Evolutionary conservation across 2,113 vertebrate genomes (phyloP).

Genomic region (Pycnonotus jocosus): DNA sequence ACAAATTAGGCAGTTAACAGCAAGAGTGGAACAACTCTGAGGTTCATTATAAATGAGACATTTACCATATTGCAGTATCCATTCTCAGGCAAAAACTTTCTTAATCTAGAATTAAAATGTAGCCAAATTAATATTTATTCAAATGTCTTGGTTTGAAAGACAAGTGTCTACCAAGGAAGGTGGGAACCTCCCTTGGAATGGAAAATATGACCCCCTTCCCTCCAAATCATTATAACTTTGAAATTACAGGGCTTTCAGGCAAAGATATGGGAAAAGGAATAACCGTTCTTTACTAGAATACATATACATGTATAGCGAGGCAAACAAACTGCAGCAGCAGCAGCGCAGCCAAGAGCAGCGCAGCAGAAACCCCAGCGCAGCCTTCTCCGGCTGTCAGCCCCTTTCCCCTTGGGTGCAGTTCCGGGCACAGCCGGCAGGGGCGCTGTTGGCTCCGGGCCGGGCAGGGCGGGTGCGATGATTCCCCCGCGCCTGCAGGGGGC

Average conservation of each 20-base stretch:
- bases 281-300: background rate
- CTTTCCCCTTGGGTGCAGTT: background rate
- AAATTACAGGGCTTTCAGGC: background rate
- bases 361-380: rapidly evolving
- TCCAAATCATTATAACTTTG: background rate
- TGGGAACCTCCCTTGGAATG: background rate
- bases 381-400: background rate
- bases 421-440: background rate
- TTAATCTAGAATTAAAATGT: background rate
- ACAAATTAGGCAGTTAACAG: background rate
- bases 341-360: too few relatives aligned
- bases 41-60: slow-evolving; percentile 1
- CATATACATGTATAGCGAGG: rapidly evolving
- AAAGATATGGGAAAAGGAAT: background rate
- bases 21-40: background rate
- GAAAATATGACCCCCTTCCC: background rate
- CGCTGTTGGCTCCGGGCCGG: background rate
- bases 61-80: slow-evolving; percentile 5
- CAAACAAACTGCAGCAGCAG: too few relatives aligned
- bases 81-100: background rate
- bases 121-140: background rate
- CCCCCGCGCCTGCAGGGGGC: background rate
- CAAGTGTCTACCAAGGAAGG: background rate
- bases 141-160: background rate
- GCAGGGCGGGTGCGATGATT: background rate